Conservation (phyloP, 2,113 vertebrate species). For the Bombycilla garrulus region DNA sequence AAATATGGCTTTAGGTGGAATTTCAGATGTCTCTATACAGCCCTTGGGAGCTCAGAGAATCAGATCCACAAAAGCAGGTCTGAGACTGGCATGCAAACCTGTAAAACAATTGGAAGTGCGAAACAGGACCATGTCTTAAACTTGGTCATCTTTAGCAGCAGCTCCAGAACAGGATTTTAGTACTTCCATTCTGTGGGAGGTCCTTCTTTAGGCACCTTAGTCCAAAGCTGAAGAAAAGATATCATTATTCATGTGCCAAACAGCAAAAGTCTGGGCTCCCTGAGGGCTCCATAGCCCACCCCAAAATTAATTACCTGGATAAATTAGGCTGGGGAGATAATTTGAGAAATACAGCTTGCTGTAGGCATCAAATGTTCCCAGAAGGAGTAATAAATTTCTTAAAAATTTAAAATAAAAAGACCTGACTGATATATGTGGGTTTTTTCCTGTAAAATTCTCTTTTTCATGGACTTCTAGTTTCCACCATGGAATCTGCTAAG, state of each 20-base stretch:
- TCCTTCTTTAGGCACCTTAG: background rate
- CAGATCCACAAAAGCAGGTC: background rate
- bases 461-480: background rate
- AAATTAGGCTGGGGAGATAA: background rate
- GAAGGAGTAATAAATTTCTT: background rate
- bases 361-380: background rate
- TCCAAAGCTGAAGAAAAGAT: background rate
- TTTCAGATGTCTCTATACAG: background rate
- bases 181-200: background rate
- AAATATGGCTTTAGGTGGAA: background rate
- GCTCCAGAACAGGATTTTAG: background rate
- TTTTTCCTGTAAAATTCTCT: background rate
- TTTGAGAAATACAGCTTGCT: background rate
- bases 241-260: background rate
- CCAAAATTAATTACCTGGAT: background rate
- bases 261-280: background rate
- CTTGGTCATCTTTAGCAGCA: background rate
- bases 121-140: background rate
- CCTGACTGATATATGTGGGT: fast-evolving
- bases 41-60: background rate
- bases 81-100: background rate
- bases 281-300: background rate
- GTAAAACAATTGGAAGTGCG: background rate
- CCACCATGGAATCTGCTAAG: background rate
- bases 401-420: background rate